These are phyloP conservation scores for Tricholauxania praeusta DNA, from an alignment of 2,888 invertebrate species.

Conservation along the genomic window DNA sequence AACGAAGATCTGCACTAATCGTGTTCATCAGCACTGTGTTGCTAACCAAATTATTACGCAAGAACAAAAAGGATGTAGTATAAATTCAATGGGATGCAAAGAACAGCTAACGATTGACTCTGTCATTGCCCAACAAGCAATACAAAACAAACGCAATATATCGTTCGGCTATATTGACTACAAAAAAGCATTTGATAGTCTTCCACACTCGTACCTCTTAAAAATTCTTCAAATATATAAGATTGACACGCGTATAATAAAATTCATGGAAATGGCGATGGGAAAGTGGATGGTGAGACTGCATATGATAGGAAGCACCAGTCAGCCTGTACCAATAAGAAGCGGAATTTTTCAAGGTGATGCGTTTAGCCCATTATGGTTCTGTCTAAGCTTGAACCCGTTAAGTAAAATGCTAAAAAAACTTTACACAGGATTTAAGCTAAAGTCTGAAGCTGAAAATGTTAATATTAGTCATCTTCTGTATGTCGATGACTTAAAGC, in stretches of 20 bases:
- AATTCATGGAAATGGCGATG: not conserved
- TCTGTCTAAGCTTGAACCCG: not conserved
- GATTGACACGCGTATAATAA: not conserved
- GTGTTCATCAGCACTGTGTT: not conserved
- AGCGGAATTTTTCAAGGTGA: constrained; percentile 4
- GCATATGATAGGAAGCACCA: not conserved
- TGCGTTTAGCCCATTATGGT: constrained; percentile 6
- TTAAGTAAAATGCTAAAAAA: not conserved
- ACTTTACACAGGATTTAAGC: not conserved
- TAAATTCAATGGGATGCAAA: not conserved
- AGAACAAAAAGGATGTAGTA: constrained; percentile 1
- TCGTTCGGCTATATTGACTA: not conserved
- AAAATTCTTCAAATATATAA: not conserved
- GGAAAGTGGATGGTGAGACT: not conserved
- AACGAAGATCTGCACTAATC: not conserved
- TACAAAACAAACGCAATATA: not conserved
- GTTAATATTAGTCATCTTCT: constrained; percentile 1
- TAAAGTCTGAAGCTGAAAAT: not conserved
- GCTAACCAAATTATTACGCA: not conserved
- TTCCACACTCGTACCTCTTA: not conserved
- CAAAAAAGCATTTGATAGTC: not conserved
- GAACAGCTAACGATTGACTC: constrained; percentile 9
- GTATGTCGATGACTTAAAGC: constrained; percentile 18
- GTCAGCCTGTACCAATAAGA: not conserved
- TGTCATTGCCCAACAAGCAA: constrained; percentile 1